These are phyloP conservation scores for Tetrapedia diversipes DNA, from an alignment of 2,888 invertebrate species.

Conservation along the genomic window DNA sequence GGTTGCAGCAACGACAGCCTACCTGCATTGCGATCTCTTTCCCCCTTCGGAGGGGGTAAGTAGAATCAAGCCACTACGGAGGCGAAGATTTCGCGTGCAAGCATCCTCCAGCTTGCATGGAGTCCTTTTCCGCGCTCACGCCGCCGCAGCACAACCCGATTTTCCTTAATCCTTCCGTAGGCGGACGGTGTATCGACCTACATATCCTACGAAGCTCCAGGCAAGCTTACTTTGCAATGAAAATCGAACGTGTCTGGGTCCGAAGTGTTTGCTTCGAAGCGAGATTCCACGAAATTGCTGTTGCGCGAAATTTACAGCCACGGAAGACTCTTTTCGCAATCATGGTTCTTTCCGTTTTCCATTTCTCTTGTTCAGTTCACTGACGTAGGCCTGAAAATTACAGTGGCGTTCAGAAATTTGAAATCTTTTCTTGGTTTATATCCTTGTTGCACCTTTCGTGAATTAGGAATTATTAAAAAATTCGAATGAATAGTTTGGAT, in stretches of 20 bases:
- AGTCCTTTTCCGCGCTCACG: constrained; percentile 39
- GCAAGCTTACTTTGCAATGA: constrained; percentile 66
- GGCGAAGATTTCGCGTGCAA: constrained; percentile 55
- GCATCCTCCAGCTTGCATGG: constrained; percentile 33
- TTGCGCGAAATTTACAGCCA: constrained; percentile 4
- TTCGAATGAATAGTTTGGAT: no score
- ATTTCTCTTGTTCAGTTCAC: constrained; percentile 10
- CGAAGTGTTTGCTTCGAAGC: constrained; percentile 40
- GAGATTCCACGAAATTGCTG: constrained; percentile 36
- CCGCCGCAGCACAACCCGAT: constrained; percentile 57
- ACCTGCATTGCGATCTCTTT: constrained; percentile 63
- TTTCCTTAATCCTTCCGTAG: constrained; percentile 67
- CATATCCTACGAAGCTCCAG: constrained; percentile 50
- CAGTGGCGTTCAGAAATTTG: no score
- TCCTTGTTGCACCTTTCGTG: no score
- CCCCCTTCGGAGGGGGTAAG: constrained; percentile 47
- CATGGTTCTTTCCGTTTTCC: background rate
- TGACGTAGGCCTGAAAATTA: no score
- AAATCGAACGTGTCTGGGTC: constrained; percentile 51
- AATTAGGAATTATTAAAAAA: no score
- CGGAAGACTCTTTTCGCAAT: background rate
- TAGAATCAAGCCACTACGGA: constrained; percentile 59
- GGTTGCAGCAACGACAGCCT: constrained; percentile 57
- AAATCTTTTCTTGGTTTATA: no score
- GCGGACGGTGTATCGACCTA: constrained; percentile 49